Evolutionary conservation across 1,140 invertebrate genomes (phyloP).

Genomic region (Aphis craccivora): DNA sequence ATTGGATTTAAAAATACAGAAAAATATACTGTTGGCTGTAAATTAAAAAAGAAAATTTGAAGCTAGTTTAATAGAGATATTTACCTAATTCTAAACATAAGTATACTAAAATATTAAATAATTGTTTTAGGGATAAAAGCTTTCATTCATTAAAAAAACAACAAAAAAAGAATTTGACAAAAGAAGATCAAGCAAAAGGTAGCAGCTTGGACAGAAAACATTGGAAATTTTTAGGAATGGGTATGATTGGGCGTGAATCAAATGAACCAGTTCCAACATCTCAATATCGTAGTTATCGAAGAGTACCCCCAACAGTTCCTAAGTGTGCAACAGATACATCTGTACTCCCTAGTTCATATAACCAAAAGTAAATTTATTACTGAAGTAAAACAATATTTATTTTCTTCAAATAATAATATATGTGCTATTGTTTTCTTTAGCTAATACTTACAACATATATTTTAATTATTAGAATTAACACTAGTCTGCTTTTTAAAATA

Average conservation of each 20-base stretch:
- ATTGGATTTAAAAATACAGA: not conserved
- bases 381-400: not conserved
- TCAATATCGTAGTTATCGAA: conserved; percentile 78
- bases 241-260: conserved; percentile 66
- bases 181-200: conserved; percentile 63
- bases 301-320: conserved; percentile 66
- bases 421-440: not conserved
- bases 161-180: conserved; percentile 63
- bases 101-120: not conserved
- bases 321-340: conserved; percentile 43
- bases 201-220: conserved; percentile 78
- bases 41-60: not conserved
- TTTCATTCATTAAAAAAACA: conserved; percentile 76
- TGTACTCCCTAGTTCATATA: conserved; percentile 48
- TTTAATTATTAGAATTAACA: too few relatives aligned
- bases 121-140: conserved; percentile 63
- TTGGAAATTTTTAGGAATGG: conserved; percentile 69
- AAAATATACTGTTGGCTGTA: not conserved
- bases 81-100: not conserved
- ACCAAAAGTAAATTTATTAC: conserved; percentile 31
- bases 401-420: not conserved
- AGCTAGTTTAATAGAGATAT: not conserved
- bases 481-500: too few relatives aligned
- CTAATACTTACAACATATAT: not conserved
- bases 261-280: conserved; percentile 77